Conservation (phyloP, 2,113 vertebrate genomes). For the Trochalopteron elliotii region DNA sequence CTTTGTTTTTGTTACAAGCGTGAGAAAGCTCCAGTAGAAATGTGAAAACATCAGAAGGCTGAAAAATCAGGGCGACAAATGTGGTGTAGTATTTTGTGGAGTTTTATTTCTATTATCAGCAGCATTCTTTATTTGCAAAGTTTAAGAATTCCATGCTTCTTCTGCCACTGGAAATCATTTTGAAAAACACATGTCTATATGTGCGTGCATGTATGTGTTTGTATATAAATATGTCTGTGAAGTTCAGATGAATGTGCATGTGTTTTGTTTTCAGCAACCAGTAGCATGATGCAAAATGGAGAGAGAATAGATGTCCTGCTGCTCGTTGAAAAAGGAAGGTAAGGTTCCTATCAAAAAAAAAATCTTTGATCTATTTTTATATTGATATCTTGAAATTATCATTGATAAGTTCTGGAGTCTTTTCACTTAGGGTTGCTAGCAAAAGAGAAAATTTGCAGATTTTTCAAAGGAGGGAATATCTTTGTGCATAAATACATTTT, state of each 20-base stretch:
- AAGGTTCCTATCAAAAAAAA: conserved; percentile 18
- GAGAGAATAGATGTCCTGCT: conserved; percentile 89
- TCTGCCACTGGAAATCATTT: not conserved
- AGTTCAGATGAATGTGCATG: not conserved
- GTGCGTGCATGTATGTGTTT: not conserved
- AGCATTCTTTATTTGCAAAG: not conserved
- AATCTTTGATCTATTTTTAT: not conserved
- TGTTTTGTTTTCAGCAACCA: conserved; percentile 79
- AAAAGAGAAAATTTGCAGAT: not conserved
- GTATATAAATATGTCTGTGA: not conserved
- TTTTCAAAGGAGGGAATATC: not conserved
- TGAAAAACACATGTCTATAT: not conserved
- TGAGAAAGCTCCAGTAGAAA: no score
- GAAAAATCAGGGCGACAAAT: no score
- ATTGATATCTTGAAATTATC: not conserved
- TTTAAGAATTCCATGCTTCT: not conserved
- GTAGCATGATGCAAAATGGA: conserved; percentile 83
- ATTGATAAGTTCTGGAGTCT: not conserved
- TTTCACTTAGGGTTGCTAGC: not conserved
- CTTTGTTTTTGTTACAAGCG: no score
- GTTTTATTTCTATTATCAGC: not conserved
- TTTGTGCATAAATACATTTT: conserved; percentile 1
- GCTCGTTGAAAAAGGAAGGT: conserved; percentile 94
- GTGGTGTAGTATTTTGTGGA: not conserved
- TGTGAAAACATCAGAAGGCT: no score